Evolutionary conservation across 2,113 vertebrate species (phyloP), one percentile per base, ranked within the genome.

Genomic region (Trematomus loennbergii): DNA sequence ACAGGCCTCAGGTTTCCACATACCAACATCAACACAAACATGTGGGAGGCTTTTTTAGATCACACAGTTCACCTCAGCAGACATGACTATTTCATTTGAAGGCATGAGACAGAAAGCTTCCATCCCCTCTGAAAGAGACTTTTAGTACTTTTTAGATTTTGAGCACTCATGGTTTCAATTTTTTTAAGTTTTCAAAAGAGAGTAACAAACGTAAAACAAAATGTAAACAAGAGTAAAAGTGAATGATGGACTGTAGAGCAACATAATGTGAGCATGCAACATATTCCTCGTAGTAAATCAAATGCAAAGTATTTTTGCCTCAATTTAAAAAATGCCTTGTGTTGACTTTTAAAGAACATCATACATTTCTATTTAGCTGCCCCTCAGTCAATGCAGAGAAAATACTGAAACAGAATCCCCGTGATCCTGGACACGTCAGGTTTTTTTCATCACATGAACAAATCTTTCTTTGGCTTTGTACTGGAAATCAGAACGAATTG

Each of bases 141-240:
- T 54, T 46, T n/a, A 58, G 20, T 3, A 10, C 4, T 68, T 17
- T 6, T 40, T 18, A 7, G 8, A 49, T 54, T 52, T 71, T 46
- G 2, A 75, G 61, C 60, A 76, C 59, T 67, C 73, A 55, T 72
- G 79, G 80, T 81, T 81, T 83, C 8, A 25, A 18, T 60, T 59
- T 45, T 40, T 64, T 55, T 7, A 22, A 50, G 6, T 65, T 84
- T 65, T 62, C 29, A 20, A 57, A 74, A 29, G 17, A 40, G 29
- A 45, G 18, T 50, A 62, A 72, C 48, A 81, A 25, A 65, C n/a
- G 33, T 22, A 71, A 50, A 67, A 49, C 0, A 70, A 58, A 43
- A 66, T 91, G 84, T 90, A 90, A 91, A 90, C 83, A 87, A 52
- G 52, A 65, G 36, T 20, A 63, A n/a, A n/a, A 67, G 57, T 72